A percentile compares a stretch with the other conserved stretches of the same genome.
Evolutionary conservation across 2,888 invertebrate species (phyloP).

Genomic region (Xanthorhoe spadicearia): DNA sequence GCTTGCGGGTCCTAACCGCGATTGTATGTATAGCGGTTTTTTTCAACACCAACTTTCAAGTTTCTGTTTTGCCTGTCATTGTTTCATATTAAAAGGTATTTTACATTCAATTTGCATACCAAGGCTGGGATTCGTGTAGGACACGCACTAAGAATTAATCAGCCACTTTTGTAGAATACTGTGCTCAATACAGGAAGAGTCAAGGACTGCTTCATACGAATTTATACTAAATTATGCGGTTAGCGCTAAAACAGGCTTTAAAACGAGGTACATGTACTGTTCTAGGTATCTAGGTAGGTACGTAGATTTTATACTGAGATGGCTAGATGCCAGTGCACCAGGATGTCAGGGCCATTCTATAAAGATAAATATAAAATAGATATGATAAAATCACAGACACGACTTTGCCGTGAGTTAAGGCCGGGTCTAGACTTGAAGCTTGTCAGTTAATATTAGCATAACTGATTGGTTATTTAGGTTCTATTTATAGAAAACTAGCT

Average conservation of each 20-base stretch:
- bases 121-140: slow-evolving; percentile 8
- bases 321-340: slow-evolving; percentile 35
- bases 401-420: slow-evolving; percentile 1
- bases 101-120: slow-evolving; percentile 41
- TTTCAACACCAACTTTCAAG: slow-evolving; percentile 52
- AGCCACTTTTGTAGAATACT: background rate
- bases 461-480: background rate
- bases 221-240: slow-evolving; percentile 9
- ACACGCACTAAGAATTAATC: slow-evolving; percentile 13
- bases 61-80: slow-evolving; percentile 47
- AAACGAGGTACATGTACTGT: slow-evolving; percentile 10
- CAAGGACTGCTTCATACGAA: slow-evolving; percentile 9
- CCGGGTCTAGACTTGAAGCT: slow-evolving; percentile 4
- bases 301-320: slow-evolving; percentile 29
- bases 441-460: slow-evolving; percentile 1
- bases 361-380: slow-evolving; percentile 23
- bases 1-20: slow-evolving; percentile 50
- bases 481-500: background rate
- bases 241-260: slow-evolving; percentile 18
- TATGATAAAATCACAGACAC: slow-evolving; percentile 17
- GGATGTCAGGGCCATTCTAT: slow-evolving; percentile 33
- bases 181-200: slow-evolving; percentile 13
- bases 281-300: slow-evolving; percentile 15
- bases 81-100: slow-evolving; percentile 38
- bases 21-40: slow-evolving; percentile 56